Evolutionary conservation across 2,113 vertebrate genomes (phyloP).

Genomic region (Myanophis thanlyinensis): DNA sequence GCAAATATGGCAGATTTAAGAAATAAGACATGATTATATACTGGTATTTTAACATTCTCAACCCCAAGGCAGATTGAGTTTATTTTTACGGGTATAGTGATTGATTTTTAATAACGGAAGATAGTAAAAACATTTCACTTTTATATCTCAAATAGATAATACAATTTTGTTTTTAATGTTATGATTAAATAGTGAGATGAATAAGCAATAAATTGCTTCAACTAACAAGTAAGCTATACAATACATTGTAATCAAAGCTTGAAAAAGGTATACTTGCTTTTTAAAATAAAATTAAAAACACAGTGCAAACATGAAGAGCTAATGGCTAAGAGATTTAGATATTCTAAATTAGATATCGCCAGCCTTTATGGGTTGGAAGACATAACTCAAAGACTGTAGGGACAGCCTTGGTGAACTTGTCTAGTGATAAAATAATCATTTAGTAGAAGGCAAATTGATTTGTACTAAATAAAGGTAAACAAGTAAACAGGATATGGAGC

Average conservation of each 20-base stretch:
- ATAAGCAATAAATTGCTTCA: background rate
- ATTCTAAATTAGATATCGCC: background rate
- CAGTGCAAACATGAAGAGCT: background rate
- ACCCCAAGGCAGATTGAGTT: background rate
- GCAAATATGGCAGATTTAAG: background rate
- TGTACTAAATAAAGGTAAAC: background rate
- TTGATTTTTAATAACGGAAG: background rate
- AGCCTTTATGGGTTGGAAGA: background rate
- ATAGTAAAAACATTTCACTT: background rate
- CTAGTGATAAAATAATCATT: background rate
- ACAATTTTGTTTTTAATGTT: background rate
- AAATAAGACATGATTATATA: background rate
- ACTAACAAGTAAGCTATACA: background rate
- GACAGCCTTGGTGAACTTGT: background rate
- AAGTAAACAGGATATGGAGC: background rate
- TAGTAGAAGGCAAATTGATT: background rate
- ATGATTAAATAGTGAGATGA: background rate
- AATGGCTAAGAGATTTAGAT: background rate
- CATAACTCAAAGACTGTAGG: background rate
- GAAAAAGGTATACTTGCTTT: background rate
- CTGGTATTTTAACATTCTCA: background rate
- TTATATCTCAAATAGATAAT: background rate
- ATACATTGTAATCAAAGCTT: background rate
- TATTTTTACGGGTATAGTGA: background rate
- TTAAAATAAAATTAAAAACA: background rate